A percentile compares a stretch with the other conserved stretches of the same genome.
These are phyloP conservation scores for Nephrotoma flavescens DNA, from an alignment of 2,888 invertebrate genomes.

Conservation along the genomic window DNA sequence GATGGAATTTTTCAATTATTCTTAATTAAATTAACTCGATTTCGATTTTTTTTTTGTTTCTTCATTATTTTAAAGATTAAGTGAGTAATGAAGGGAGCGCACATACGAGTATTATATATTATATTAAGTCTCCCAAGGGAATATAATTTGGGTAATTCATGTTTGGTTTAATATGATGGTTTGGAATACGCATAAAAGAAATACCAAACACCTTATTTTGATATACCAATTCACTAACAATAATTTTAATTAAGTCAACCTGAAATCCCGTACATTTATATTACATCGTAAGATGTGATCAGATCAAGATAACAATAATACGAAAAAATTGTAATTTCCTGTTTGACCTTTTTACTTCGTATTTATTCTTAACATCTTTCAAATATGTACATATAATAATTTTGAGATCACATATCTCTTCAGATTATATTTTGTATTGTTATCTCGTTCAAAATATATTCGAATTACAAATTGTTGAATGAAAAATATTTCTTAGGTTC, in stretches of 20 bases:
- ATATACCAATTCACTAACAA: background rate
- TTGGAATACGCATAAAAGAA: background rate
- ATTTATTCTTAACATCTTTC: background rate
- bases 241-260: background rate
- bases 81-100: background rate
- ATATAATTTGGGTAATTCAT: background rate
- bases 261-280: background rate
- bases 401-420: background rate
- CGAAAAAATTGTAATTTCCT: background rate
- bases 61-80: background rate
- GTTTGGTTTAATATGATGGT: background rate
- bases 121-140: background rate
- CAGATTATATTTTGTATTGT: background rate
- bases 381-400: background rate
- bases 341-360: background rate
- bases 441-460: background rate
- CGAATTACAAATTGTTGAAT: background rate
- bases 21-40: background rate
- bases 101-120: background rate
- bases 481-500: background rate
- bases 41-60: background rate
- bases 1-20: background rate
- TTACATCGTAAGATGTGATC: background rate
- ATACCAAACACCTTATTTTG: background rate
- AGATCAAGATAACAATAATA: background rate